These are phyloP conservation scores for Athalia cordata DNA, from an alignment of 2,888 invertebrate species.

Conservation along the genomic window DNA sequence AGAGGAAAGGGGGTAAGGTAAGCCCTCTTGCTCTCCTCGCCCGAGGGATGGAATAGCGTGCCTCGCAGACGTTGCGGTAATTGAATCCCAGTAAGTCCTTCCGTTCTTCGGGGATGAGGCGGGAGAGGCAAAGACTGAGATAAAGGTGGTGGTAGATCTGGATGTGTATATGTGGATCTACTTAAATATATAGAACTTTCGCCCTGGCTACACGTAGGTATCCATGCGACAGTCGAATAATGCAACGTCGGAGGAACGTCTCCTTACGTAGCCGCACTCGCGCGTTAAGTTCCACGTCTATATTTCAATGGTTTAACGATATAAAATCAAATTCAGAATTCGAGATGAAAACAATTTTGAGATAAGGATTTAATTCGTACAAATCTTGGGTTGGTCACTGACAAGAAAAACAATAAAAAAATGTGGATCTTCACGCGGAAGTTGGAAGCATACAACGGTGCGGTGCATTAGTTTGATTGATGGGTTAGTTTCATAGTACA, in stretches of 20 bases:
- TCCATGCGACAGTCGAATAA: background rate
- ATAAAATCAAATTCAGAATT: no score
- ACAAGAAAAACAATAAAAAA: no score
- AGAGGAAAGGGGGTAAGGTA: constrained; percentile 49
- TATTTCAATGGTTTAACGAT: no score
- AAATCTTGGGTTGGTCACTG: no score
- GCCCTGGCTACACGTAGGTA: background rate
- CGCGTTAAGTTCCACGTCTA: no score
- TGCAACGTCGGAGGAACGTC: background rate
- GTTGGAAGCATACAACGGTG: no score
- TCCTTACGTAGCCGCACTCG: no score
- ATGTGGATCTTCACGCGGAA: no score
- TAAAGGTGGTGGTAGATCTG: constrained; percentile 56
- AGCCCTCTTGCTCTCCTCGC: constrained; percentile 51
- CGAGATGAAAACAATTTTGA: no score
- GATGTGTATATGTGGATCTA: constrained; percentile 59
- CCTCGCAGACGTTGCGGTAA: constrained; percentile 73
- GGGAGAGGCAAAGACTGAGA: constrained; percentile 52
- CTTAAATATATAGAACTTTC: constrained; percentile 57
- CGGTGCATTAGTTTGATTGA: no score
- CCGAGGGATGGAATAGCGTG: constrained; percentile 69
- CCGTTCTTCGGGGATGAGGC: constrained; percentile 39
- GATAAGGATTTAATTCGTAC: no score
- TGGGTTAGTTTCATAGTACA: no score
- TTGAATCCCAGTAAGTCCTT: constrained; percentile 71